Evolutionary conservation across 2,888 invertebrate genomes (phyloP).

Genomic region (Amorpha juglandis): DNA sequence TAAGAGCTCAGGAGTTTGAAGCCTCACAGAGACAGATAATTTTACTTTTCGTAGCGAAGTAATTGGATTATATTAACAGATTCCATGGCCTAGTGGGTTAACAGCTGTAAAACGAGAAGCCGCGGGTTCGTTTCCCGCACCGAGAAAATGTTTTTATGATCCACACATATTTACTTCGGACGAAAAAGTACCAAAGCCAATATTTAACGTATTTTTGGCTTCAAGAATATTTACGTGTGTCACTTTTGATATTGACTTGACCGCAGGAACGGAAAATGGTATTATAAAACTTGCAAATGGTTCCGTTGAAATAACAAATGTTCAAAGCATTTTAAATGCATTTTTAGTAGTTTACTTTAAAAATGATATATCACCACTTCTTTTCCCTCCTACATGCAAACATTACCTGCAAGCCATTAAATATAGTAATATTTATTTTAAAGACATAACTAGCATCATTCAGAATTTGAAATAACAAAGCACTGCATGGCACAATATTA

Average conservation of each 20-base stretch:
- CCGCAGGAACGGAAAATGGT: not conserved
- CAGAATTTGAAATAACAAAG: no score
- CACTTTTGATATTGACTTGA: conserved; percentile 7
- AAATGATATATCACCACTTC: conserved; percentile 3
- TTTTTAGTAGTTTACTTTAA: not conserved
- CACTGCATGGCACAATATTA: no score
- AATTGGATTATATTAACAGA: no score
- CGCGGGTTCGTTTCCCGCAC: no score
- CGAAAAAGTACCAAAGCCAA: not conserved
- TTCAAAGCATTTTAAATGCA: conserved; percentile 6
- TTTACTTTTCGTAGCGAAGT: no score
- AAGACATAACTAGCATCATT: no score
- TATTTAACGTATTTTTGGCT: not conserved
- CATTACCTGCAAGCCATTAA: not conserved
- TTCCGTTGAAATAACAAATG: not conserved
- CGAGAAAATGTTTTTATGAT: no score
- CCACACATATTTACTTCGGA: no score
- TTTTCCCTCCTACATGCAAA: not conserved
- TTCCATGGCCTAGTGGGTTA: no score
- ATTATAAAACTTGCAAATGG: not conserved
- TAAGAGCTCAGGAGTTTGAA: no score
- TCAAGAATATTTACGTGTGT: not conserved
- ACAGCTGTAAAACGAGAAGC: no score
- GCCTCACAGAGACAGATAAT: no score
- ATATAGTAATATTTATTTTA: not conserved